These are phyloP conservation scores for Cygnus atratus DNA, from an alignment of 2,113 vertebrate species.

Conservation along the genomic window DNA sequence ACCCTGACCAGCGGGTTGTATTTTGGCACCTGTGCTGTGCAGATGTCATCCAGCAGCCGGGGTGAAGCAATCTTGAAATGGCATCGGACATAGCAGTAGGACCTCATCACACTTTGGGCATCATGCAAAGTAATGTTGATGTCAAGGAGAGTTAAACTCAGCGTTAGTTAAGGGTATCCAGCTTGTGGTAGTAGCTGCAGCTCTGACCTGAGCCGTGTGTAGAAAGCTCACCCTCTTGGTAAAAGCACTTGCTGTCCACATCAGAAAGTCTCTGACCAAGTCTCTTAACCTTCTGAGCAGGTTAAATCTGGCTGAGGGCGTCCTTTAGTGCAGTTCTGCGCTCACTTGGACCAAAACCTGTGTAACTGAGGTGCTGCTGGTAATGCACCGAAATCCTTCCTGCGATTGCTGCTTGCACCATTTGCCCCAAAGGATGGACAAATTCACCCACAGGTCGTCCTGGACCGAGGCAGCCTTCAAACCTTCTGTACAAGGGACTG, in stretches of 20 bases:
- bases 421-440: not conserved
- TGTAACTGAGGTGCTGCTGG: not conserved
- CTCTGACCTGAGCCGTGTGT: not conserved
- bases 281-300: not conserved
- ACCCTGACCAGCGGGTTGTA: not conserved
- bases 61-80: conserved; percentile 2
- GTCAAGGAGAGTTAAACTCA: not conserved
- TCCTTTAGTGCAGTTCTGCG: not conserved
- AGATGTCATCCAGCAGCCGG: not conserved
- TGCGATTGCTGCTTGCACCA: not conserved
- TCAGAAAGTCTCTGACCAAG: not conserved
- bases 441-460: not conserved
- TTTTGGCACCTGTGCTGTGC: conserved; percentile 30
- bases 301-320: not conserved
- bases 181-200: not conserved
- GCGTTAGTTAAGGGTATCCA: not conserved
- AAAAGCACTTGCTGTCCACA: not conserved
- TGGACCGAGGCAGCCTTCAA: not conserved
- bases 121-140: not conserved
- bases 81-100: not conserved
- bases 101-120: not conserved
- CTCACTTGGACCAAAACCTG: not conserved
- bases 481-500: not conserved
- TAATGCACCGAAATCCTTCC: not conserved
- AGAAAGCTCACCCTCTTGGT: not conserved